Evolutionary conservation across 2,113 vertebrate genomes (phyloP), one percentile per base, ranked within the genome.

Genomic region (Centropristis striata): DNA sequence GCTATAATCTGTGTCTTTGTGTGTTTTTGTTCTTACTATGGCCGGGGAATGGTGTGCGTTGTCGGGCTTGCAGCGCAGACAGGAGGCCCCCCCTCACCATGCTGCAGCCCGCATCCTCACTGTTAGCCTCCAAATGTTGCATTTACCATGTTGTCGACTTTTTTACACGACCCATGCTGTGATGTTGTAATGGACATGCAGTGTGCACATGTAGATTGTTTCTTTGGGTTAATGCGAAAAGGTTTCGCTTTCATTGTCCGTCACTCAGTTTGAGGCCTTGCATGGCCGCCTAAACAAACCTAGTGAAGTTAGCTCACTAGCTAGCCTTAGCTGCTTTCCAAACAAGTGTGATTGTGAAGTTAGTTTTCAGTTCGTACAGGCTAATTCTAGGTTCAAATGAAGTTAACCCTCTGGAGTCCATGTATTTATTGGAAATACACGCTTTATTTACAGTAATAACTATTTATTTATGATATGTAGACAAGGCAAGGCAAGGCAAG

Each of bases 261-360:
- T 28, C 32, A 4, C 8, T 16, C 18, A 4, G 49, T n/a, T 14
- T 14, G 16, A 4, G 88, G 88, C 86, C 83, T 64, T 28, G 16
- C 75, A 21, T 71, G 32, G 71, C 65, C 74, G 60, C 21, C 18
- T 3, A 78, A 91, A 87, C 71, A 80, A 75, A 85, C 73, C 58
- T 44, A 73, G 28, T 37, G 71, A n/a, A 10, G 9, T 1, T 32
- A 77, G 73, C 70, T 32, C 3, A 32, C 32, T 55, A 60, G 70
- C 58, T 71, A 37, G 39, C n/a, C 4, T 12, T 75, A 81, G 67
- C 53, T 25, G 18, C 20, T 20, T 32, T n/a, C 41, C 2, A 36
- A 6, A 27, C 6, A n/a, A 15, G 49, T 4, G 1, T 53, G 1
- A 32, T 37, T 1, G 13, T 0, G 3, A 4, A 9, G 28, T 49